phyloP scores from a whole-genome alignment of 2,113 vertebrate species.

The Suncus etruscus region DNA sequence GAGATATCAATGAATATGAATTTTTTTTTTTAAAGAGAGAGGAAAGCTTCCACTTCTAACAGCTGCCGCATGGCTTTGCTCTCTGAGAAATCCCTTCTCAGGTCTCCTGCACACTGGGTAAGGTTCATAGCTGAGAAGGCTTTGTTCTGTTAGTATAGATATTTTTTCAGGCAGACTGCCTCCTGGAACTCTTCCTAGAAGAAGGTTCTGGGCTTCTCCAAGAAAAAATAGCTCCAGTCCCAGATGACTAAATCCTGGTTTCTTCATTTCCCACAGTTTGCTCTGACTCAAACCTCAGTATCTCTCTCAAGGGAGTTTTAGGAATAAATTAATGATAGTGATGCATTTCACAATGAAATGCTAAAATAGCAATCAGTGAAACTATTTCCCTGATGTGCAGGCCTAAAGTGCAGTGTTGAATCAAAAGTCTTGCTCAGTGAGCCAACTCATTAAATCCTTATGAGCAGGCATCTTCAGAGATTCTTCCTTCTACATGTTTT shows the following conservation, averaged over 20 bases:
- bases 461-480: not conserved
- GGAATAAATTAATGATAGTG: not conserved
- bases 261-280: not conserved
- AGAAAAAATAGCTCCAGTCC: not conserved
- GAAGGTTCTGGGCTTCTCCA: not conserved
- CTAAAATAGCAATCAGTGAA: not conserved
- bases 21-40: too few species aligned
- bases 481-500: not conserved
- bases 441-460: not conserved
- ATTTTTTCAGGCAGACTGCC: not conserved
- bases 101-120: not conserved
- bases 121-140: not conserved
- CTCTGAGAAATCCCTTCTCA: fast-evolving
- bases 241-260: not conserved
- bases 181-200: not conserved
- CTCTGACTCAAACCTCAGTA: not conserved
- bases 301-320: slow-evolving; percentile 8
- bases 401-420: not conserved
- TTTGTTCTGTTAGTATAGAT: not conserved
- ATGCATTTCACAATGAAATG: not conserved
- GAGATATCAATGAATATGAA: too few species aligned
- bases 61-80: not conserved
- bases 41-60: too few species aligned
- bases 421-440: not conserved
- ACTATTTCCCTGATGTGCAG: not conserved